These are phyloP conservation scores for Donacobius atricapilla DNA, from an alignment of 2,113 vertebrate genomes.

Conservation along the genomic window DNA sequence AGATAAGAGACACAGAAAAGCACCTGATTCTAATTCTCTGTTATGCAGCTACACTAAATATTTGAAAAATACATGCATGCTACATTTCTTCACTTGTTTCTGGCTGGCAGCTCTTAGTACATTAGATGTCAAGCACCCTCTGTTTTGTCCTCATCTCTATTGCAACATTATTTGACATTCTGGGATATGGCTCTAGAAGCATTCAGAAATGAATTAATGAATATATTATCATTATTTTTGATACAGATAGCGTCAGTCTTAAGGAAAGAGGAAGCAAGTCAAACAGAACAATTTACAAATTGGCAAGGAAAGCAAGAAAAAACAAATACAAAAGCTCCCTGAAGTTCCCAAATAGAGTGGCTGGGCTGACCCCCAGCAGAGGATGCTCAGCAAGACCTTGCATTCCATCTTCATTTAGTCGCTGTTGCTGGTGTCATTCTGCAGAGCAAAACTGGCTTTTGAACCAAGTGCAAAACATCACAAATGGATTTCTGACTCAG, in stretches of 20 bases:
- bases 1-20: background rate
- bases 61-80: background rate
- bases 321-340: background rate
- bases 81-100: constrained; percentile 34
- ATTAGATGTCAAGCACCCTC: constrained; percentile 60
- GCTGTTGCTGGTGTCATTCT: background rate
- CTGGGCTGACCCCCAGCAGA: background rate
- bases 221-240: constrained; percentile 55
- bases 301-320: background rate
- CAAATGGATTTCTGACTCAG: background rate
- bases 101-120: constrained; percentile 47
- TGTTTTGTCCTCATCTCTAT: constrained; percentile 38
- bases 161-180: constrained; percentile 60
- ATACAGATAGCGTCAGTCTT: constrained; percentile 18
- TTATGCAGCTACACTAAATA: background rate
- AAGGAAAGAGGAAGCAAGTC: constrained; percentile 27
- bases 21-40: background rate
- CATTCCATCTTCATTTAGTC: background rate
- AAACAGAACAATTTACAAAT: constrained; percentile 26
- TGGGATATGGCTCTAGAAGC: constrained; percentile 57
- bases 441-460: background rate
- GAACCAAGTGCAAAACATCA: background rate
- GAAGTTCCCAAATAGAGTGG: background rate
- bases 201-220: constrained; percentile 58
- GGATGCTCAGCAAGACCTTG: background rate